phyloP scores from a whole-genome alignment of 2,888 invertebrate species.

The Cybosia mesomella region DNA sequence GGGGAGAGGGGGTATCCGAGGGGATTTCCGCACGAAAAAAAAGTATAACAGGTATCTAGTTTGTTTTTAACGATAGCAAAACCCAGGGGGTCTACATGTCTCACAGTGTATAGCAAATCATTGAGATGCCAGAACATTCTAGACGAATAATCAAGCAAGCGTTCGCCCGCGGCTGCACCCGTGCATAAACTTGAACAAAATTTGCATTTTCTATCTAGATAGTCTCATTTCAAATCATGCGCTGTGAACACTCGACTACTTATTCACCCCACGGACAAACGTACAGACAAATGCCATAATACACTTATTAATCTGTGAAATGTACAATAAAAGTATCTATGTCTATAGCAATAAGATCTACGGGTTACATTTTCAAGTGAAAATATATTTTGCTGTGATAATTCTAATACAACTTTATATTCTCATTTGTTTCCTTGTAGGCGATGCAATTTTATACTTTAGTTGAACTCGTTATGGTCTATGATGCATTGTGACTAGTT shows the following conservation, averaged over 20 bases:
- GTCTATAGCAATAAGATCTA: slow-evolving; percentile 17
- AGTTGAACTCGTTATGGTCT: background rate
- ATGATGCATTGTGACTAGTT: background rate
- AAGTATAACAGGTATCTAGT: background rate
- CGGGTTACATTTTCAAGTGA: background rate
- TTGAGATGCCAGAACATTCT: slow-evolving; percentile 35
- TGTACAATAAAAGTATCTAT: slow-evolving; percentile 16
- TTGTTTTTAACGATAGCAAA: background rate
- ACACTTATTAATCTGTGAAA: background rate
- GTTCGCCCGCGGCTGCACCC: slow-evolving; percentile 51
- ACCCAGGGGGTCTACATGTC: slow-evolving; percentile 7
- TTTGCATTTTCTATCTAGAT: slow-evolving; percentile 69
- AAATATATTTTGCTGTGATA: slow-evolving; percentile 5
- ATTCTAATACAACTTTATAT: slow-evolving; percentile 19
- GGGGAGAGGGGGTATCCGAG: too few relatives aligned
- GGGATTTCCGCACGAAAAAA: too few relatives aligned
- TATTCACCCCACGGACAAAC: slow-evolving; percentile 61
- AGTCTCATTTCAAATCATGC: slow-evolving; percentile 62
- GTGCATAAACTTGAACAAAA: slow-evolving; percentile 56
- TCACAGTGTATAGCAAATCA: slow-evolving; percentile 28
- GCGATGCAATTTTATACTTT: background rate
- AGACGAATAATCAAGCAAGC: slow-evolving; percentile 46
- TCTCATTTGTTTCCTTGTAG: background rate
- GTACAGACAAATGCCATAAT: slow-evolving; percentile 19
- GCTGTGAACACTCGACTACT: slow-evolving; percentile 62